Evolutionary conservation across 2,797 vertebrate genomes (phyloP).

Genomic region (Urosaurus nigricauda): DNA sequence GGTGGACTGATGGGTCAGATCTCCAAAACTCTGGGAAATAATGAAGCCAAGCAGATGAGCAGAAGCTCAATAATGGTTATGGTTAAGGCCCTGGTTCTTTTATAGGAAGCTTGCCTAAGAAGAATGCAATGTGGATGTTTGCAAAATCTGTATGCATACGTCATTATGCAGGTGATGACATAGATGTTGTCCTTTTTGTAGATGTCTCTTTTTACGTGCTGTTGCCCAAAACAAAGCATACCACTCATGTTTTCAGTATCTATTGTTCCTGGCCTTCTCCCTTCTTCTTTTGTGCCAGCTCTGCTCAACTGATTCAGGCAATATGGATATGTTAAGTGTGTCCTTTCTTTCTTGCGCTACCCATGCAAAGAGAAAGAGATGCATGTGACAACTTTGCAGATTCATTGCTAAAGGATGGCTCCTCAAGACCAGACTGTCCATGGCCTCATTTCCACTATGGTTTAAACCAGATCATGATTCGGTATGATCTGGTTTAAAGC

Average conservation of each 20-base stretch:
- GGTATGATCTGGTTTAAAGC: no score
- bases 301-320: not conserved
- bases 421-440: not conserved
- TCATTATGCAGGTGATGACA: not conserved
- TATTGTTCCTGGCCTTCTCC: constrained; percentile 10
- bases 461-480: no score
- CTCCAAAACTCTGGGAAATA: not conserved
- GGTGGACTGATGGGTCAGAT: not conserved
- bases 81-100: not conserved
- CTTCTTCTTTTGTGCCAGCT: not conserved
- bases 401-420: not conserved
- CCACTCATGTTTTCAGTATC: not conserved
- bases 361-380: not conserved
- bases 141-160: not conserved
- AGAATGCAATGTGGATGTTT: not conserved
- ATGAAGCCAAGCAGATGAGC: not conserved
- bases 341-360: not conserved
- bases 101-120: not conserved
- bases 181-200: not conserved
- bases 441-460: no score
- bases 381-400: not conserved
- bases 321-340: not conserved
- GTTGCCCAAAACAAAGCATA: not conserved
- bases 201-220: not conserved
- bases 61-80: not conserved